These are phyloP conservation scores for Uloborus diversus DNA, from an alignment of 1,140 invertebrate genomes.

Conservation along the genomic window DNA sequence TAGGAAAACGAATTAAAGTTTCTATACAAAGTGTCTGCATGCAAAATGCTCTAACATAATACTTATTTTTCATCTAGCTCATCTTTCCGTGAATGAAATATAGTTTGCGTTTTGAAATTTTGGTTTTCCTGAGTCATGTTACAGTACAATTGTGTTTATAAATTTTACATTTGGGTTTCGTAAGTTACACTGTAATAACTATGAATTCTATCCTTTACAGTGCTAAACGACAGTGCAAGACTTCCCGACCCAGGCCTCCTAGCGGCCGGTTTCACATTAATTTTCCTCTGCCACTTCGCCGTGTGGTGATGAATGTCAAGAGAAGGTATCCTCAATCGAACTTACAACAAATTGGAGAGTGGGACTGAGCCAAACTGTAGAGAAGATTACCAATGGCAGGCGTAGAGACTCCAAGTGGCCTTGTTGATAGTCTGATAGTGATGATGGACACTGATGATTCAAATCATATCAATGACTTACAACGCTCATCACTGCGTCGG, in stretches of 20 bases:
- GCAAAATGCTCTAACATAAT: too few species aligned
- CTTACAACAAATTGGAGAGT: not conserved
- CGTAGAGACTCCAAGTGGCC: slow-evolving; percentile 32
- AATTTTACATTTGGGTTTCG: too few species aligned
- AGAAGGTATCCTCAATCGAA: not conserved
- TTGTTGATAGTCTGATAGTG: not conserved
- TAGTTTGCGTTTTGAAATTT: too few species aligned
- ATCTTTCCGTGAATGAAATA: too few species aligned
- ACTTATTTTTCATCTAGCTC: too few species aligned
- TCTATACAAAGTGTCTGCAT: too few species aligned
- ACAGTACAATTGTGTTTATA: too few species aligned
- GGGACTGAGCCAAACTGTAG: not conserved
- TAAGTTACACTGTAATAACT: too few species aligned
- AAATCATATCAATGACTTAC: slow-evolving; percentile 45
- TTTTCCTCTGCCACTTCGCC: slow-evolving; percentile 44
- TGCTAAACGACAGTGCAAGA: slow-evolving; percentile 42
- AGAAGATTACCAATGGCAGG: not conserved
- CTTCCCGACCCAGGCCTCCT: slow-evolving; percentile 37
- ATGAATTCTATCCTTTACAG: not conserved
- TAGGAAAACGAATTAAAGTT: too few species aligned
- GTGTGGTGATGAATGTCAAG: slow-evolving; percentile 36
- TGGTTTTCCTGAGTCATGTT: too few species aligned
- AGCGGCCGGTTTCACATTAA: slow-evolving; percentile 41
- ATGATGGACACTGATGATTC: not conserved
- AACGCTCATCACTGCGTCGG: slow-evolving; percentile 33